Evolutionary conservation across 2,797 vertebrate species (phyloP), one percentile per base, ranked within the genome.

Genomic region (Melanotaenia trifasciata): DNA sequence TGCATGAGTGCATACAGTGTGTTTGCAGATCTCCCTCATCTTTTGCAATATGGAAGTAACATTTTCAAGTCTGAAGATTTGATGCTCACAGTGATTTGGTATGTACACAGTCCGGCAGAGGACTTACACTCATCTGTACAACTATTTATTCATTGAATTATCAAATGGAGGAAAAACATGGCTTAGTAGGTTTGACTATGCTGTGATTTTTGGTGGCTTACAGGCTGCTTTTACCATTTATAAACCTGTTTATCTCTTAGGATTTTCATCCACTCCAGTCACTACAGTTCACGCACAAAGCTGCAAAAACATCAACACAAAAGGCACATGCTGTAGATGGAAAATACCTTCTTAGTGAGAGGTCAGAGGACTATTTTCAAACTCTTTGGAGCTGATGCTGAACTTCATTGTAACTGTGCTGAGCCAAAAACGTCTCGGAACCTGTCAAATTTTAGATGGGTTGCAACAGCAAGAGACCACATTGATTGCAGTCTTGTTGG

Each of bases 11-110:
- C 36, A n/a, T 26, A 24, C 54, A 54, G 43, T 54, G 62, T 50
- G 36, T 18, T 32, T 18, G 58, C 30, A 1, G 36, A 14, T 71
- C 43, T 67, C 32, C 47, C 64, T 64, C 75, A 63, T 30, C 64
- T 0, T 43, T 47, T 59, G 32, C 47, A 67, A 24, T 67, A 51
- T 66, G 60, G 58, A 51, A 50, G 45, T 30, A 59, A 69, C 51
- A 11, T 54, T 10, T 63, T 78, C 18, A 30, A 47, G 47, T 70
- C 58, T 56, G 26, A 47, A 45, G 14, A 40, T 24, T 50, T 59
- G 12, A 12, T 16, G 14, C 12, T 40, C 40, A 67, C 13, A 47
- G n/a, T 1, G n/a, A 36, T 22, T 63, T 26, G 5, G 32, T 26
- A 5, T 24, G 22, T 13, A 54, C 5, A 26, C 51, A 54, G 24